phyloP scores from a whole-genome alignment of 2,888 invertebrate species.

The Ennomos fuscantarius region DNA sequence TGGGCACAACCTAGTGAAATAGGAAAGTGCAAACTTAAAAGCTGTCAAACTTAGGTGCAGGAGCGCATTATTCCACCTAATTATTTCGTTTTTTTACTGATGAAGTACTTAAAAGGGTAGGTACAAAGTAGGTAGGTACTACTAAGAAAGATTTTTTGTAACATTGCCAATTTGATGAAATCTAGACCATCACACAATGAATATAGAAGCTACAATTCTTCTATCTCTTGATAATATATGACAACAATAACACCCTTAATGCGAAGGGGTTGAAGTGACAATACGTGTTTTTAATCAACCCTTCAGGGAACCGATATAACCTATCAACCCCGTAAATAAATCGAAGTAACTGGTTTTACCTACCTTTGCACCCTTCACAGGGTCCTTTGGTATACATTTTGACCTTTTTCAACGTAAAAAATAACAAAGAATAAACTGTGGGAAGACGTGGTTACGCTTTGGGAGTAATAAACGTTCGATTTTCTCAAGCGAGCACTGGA shows the following conservation, averaged over 20 bases:
- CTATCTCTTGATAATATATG: constrained; percentile 26
- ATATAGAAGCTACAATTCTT: constrained; percentile 25
- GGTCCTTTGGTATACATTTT: constrained; percentile 34
- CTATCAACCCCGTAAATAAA: constrained; percentile 39
- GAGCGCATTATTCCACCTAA: no score
- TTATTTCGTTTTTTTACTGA: no score
- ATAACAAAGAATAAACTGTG: constrained; percentile 32
- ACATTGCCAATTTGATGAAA: constrained; percentile 11
- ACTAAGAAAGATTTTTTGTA: constrained; percentile 1
- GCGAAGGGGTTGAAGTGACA: constrained; percentile 32
- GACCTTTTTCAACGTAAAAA: constrained; percentile 33
- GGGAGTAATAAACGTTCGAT: constrained; percentile 13
- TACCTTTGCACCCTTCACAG: constrained; percentile 35
- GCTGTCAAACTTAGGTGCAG: no score
- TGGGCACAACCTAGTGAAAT: no score
- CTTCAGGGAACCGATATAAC: constrained; percentile 30
- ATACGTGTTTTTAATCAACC: constrained; percentile 32
- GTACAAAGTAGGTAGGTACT: no score
- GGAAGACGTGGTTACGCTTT: constrained; percentile 26
- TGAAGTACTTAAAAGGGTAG: constrained; percentile 1
- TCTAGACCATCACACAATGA: constrained; percentile 18
- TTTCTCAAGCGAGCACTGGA: constrained; percentile 28
- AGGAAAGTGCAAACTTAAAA: no score
- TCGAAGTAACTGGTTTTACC: constrained; percentile 38
- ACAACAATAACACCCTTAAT: constrained; percentile 28